Evolutionary conservation across 23 tunicate species (phyloP).

Genomic region (Diplosoma virens): DNA sequence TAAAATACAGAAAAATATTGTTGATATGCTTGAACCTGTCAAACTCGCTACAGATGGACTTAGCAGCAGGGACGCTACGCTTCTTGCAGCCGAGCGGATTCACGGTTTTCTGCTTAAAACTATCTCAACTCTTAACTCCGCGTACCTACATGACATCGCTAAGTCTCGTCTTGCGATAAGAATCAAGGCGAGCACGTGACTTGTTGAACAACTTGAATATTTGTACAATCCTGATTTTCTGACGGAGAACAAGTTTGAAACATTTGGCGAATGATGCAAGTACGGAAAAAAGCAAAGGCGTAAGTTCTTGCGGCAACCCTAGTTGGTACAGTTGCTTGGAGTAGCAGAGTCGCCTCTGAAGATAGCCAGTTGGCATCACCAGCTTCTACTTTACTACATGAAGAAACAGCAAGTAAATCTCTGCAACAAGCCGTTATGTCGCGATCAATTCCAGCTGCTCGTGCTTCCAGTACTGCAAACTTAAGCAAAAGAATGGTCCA

Average conservation of each 20-base stretch:
- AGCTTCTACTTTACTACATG: too few species aligned
- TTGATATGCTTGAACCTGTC: slow-evolving; percentile 9
- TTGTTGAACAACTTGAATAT: background rate
- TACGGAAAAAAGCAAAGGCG: too few species aligned
- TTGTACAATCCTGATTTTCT: background rate
- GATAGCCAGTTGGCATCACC: too few species aligned
- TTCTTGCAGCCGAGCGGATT: slow-evolving; percentile 6
- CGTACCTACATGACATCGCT: background rate
- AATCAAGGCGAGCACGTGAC: background rate
- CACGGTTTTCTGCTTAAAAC: background rate
- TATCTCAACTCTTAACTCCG: background rate
- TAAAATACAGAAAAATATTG: background rate
- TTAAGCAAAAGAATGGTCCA: too few species aligned
- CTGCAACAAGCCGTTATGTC: too few species aligned
- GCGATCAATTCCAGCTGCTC: too few species aligned
- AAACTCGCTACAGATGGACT: background rate
- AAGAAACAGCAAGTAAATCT: too few species aligned
- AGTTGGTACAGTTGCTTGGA: too few species aligned
- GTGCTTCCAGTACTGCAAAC: too few species aligned
- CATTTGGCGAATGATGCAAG: slow-evolving; percentile 17
- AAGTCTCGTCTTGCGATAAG: background rate
- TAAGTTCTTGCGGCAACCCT: too few species aligned
- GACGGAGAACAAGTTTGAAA: background rate
- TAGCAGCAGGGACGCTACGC: background rate
- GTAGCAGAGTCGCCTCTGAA: too few species aligned